A percentile compares a stretch with the other conserved stretches of the same genome.
Evolutionary conservation across 2,888 invertebrate species (phyloP).

Genomic region (Hydrotaea diabolus): DNA sequence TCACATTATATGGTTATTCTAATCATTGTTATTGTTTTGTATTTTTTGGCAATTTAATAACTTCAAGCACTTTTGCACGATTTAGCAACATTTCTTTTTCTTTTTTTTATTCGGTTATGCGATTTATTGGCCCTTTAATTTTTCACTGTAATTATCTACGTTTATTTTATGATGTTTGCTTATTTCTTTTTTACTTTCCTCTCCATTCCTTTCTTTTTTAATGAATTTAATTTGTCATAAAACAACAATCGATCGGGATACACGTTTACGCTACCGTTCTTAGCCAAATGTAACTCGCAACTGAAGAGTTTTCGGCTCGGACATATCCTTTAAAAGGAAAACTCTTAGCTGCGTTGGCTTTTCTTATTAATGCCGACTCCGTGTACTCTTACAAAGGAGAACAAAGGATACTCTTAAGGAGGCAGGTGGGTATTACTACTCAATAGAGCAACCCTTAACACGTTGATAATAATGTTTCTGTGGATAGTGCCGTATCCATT

Average conservation of each 20-base stretch:
- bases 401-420: constrained; percentile 45
- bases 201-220: background rate
- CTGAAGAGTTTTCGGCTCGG: constrained; percentile 43
- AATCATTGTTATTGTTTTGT: constrained; percentile 4
- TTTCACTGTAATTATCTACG: background rate
- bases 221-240: constrained; percentile 27
- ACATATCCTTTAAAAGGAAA: constrained; percentile 42
- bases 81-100: background rate
- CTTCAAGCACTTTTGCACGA: background rate
- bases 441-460: constrained; percentile 11
- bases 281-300: constrained; percentile 49
- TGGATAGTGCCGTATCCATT: background rate
- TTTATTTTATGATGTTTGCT: background rate
- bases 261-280: constrained; percentile 45
- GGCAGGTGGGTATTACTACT: background rate
- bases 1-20: background rate
- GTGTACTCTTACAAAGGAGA: constrained; percentile 33
- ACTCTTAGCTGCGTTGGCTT: background rate
- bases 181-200: background rate
- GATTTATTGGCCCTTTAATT: constrained; percentile 28
- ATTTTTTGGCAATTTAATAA: background rate
- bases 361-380: background rate
- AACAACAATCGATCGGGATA: background rate
- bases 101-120: background rate
- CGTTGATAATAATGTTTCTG: constrained; percentile 5